Percentiles rank a stretch among this genome's conserved stretches.
These are phyloP conservation scores for Trematocara marginatum DNA, from an alignment of 2,113 vertebrate genomes.

Conservation along the genomic window DNA sequence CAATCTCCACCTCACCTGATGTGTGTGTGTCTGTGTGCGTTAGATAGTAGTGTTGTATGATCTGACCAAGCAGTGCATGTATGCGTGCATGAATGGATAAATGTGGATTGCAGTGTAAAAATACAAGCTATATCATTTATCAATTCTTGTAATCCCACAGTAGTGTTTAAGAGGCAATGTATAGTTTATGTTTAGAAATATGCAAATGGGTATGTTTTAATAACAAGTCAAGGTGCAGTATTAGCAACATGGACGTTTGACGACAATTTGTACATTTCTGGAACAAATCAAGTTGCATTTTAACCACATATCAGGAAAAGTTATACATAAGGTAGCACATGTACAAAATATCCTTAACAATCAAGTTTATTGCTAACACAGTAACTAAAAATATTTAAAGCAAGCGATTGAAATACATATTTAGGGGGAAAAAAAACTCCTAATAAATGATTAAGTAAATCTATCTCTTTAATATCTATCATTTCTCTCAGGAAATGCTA, in stretches of 20 bases:
- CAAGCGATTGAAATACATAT: neutral
- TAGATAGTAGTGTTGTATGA: neutral
- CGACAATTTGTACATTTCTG: conserved; percentile 16
- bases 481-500: neutral
- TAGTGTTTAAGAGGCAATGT: neutral
- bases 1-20: neutral
- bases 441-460: neutral
- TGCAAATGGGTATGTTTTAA: conserved; percentile 1
- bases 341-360: neutral
- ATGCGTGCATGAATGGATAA: neutral
- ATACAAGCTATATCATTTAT: neutral
- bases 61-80: neutral
- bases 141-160: neutral
- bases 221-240: conserved; percentile 26
- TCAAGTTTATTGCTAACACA: neutral
- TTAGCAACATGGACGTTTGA: conserved; percentile 23
- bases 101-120: neutral
- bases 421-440: rapidly evolving
- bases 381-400: neutral
- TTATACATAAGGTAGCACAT: neutral
- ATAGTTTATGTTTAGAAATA: conserved; percentile 24
- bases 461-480: neutral
- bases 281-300: neutral
- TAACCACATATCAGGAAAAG: neutral
- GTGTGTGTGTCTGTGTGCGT: neutral